phyloP scores from a whole-genome alignment of 2,113 vertebrate species.

The Sinocyclocheilus anshuiensis region DNA sequence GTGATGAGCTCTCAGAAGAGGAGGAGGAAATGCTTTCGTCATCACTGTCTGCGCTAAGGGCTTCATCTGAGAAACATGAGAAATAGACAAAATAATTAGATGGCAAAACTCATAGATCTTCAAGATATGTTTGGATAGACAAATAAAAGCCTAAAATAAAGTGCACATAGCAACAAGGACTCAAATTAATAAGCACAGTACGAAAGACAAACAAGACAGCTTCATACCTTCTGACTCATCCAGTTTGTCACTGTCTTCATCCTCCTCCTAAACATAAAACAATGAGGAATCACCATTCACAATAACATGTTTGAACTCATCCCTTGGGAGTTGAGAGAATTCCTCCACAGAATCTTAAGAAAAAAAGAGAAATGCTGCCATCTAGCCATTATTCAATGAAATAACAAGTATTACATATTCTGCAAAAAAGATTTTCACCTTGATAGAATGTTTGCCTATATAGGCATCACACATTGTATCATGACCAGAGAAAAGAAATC shows the following conservation, averaged over 20 bases:
- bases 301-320: constrained; percentile 1
- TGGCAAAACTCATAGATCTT: neutral
- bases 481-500: neutral
- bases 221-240: constrained; percentile 75
- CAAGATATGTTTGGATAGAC: neutral
- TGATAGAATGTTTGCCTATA: neutral
- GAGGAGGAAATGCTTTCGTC: constrained; percentile 84
- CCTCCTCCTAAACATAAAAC: constrained; percentile 62
- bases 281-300: neutral
- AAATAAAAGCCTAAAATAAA: neutral
- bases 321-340: neutral
- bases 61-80: constrained; percentile 73
- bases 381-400: constrained; percentile 46
- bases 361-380: constrained; percentile 62
- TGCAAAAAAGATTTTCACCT: neutral
- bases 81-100: neutral
- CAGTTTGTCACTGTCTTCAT: constrained; percentile 77
- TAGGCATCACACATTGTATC: neutral
- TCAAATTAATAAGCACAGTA: neutral
- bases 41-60: constrained; percentile 81
- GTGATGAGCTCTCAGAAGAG: constrained; percentile 82
- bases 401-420: neutral
- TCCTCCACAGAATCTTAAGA: neutral
- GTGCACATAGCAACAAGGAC: neutral
- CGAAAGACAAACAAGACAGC: neutral